Evolutionary conservation across 1,140 invertebrate genomes (phyloP), one percentile per base, ranked within the genome.

Genomic region (Drosophila pruinosa): DNA sequence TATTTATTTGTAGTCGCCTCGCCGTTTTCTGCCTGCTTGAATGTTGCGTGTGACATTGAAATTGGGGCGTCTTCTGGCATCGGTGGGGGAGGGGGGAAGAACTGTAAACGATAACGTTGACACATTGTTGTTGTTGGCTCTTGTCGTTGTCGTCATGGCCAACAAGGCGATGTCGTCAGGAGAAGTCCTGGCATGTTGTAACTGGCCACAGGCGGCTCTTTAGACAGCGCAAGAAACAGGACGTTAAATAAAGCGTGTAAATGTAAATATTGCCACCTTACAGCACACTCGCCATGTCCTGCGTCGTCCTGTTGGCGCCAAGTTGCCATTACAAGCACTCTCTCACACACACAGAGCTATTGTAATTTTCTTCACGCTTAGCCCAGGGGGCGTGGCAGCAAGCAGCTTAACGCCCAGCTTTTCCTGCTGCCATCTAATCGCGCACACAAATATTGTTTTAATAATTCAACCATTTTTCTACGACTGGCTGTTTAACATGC

Each of bases 391-490:
- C 24, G 54, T 53, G 36, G 15, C 14, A 8, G n/a, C n/a, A n/a
- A n/a, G n/a, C 1, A 6, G 21, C 39, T 19, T 19, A 41, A 14
- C 34, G 31, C 19, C 52, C 15, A 10, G 26, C 10, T 36, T 28
- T 47, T 57, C 50, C 56, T 68, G 36, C 52, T 52, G 62, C 58
- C 80, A 47, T 64, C 72, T 79, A 79, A 75, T 75, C 67, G 80
- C 36, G 52, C 50, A 59, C 67, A 85, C 69, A 86, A 85, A 86
- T 85, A 86, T 85, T 86, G 57, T 86, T 83, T 80, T 83, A 86
- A 86, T 86, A 85, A 75, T 78, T 83, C 50, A 85, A 62, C 56
- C 26, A 64, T 74, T 82, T 65, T 28, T 59, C 54, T 61, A 39
- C 43, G 22, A 41, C 22, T 38, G 26, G 19, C 36, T 78, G 62